A percentile compares a stretch with the other conserved stretches of the same genome.
These are phyloP conservation scores for Spondyliosoma cantharus DNA, from an alignment of 2,797 vertebrate species.

Conservation along the genomic window DNA sequence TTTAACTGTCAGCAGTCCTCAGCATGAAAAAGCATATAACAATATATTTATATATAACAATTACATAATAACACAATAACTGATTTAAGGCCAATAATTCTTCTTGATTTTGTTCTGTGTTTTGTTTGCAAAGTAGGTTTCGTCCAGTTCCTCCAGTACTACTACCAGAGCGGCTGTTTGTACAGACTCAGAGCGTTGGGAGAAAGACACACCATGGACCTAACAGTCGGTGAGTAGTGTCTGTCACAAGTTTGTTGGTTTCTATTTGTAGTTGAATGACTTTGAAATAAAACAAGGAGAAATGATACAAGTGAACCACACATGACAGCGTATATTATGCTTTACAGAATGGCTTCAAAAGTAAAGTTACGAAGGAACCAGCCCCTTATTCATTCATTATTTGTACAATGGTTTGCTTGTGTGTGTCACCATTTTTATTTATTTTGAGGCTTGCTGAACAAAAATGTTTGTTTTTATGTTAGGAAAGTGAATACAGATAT, in stretches of 20 bases:
- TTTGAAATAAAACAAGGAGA: background rate
- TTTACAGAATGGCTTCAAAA: no score
- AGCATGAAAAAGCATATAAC: no score
- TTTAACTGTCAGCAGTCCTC: no score
- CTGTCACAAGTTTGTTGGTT: background rate
- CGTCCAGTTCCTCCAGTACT: conserved; percentile 98
- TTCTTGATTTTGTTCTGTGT: background rate
- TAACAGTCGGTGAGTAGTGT: conserved; percentile 91
- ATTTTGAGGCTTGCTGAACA: no score
- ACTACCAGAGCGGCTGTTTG: conserved; percentile 96
- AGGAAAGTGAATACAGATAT: no score
- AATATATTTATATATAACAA: no score
- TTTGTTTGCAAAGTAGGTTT: conserved; percentile 84
- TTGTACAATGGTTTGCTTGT: no score
- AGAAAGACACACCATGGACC: conserved; percentile 96
- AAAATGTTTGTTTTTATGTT: no score
- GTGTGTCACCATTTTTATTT: no score
- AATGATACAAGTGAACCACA: background rate
- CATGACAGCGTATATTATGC: background rate
- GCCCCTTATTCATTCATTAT: no score
- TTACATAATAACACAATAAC: background rate
- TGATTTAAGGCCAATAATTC: background rate
- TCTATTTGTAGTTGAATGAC: background rate
- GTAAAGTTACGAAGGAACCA: no score
- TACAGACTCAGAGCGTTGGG: conserved; percentile 94